Evolutionary conservation across 2,113 vertebrate genomes (phyloP), one percentile per base, ranked within the genome.

Genomic region (Gulo gulo): DNA sequence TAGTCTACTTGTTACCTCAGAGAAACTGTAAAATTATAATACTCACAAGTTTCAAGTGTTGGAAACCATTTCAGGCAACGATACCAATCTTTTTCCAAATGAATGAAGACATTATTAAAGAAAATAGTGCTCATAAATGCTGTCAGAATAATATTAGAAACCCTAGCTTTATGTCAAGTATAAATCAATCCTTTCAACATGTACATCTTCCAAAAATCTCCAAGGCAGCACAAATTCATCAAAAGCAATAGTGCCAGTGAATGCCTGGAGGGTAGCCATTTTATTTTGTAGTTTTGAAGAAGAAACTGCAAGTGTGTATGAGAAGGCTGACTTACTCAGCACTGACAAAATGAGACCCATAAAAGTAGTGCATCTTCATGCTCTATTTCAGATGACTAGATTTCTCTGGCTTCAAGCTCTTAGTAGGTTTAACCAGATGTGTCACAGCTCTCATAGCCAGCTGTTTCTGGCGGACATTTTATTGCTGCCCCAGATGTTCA

Each of bases 121-220:
- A 98, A 98, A 98, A 96, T 93, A 96, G 93, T 91, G 94, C 87
- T 97, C 95, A 97, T 97, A 96, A 97, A 97, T 88, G 97, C 97
- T 97, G 81, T 92, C 92, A 95, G 82, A 98, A 97, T 88, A 97
- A 90, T 80, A 97, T 97, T 98, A 98, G 97, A 98, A 98, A 98
- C 31, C 98, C 95, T 20, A 97, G 98, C 89, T 98, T 99, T 95
- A 95, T 97, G 97, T 98, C 98, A 99, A 99, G 97, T 98, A 99
- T 99, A 99, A 99, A 99, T 99, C 98, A 99, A 98, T 97, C 95
- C 92, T 98, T 98, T 97, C 97, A 98, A 98, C 97, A 96, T 69
- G 98, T 98, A 97, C 91, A 98, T 98, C 98, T 98, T 98, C 98
- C 98, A 97, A 98, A 99, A 99, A 98, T 99, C 98, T 99, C 98